These are phyloP conservation scores for Campylorhamphus procurvoides DNA, from an alignment of 2,113 vertebrate genomes.

Conservation along the genomic window DNA sequence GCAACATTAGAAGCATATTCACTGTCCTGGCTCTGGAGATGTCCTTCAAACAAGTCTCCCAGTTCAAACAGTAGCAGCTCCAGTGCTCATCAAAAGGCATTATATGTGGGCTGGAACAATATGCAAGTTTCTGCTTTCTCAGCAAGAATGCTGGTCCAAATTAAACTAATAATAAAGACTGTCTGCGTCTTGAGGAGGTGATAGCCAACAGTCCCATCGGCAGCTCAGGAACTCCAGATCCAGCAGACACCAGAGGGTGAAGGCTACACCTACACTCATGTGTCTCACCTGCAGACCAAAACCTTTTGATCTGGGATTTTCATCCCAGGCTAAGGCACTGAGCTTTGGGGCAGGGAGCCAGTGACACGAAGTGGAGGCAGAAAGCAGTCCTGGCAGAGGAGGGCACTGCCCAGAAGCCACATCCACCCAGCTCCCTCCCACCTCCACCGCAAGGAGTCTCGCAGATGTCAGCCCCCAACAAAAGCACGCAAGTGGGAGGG, in stretches of 20 bases:
- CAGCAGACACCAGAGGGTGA: not conserved
- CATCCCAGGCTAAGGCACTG: not conserved
- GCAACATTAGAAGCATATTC: not conserved
- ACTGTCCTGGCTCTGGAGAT: not conserved
- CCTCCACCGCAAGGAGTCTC: not conserved
- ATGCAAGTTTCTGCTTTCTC: not conserved
- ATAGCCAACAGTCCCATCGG: not conserved
- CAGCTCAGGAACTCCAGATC: not conserved
- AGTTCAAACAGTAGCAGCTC: not conserved
- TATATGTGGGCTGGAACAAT: not conserved
- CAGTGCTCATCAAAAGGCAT: fast-evolving
- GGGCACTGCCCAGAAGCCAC: not conserved
- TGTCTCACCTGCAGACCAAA: not conserved
- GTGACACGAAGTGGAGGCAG: fast-evolving
- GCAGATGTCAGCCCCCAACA: not conserved
- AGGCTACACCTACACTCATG: not conserved
- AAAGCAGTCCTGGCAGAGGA: not conserved
- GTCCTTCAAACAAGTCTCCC: not conserved
- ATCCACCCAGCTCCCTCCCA: not conserved
- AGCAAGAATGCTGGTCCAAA: not conserved
- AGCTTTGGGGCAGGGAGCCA: not conserved
- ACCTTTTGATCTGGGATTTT: not conserved
- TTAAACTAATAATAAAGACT: not conserved
- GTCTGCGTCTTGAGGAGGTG: not conserved
- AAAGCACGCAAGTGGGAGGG: not conserved